These are phyloP conservation scores for Boloria euphrosyne DNA, from an alignment of 2,888 invertebrate genomes.

Conservation along the genomic window DNA sequence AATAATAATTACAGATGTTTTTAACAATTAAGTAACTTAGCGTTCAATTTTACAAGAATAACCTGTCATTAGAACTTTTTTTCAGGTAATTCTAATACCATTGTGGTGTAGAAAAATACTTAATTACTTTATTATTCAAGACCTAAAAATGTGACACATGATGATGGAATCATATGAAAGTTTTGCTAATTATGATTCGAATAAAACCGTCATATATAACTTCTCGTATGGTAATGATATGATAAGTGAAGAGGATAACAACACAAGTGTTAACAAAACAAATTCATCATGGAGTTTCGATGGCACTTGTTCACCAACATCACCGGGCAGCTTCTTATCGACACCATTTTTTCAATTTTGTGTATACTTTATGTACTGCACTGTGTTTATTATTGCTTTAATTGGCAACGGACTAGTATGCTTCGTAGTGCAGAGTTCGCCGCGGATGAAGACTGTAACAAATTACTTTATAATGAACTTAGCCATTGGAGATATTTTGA, in stretches of 20 bases:
- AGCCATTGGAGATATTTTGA: conserved; percentile 93
- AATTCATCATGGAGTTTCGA: conserved; percentile 54
- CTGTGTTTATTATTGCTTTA: conserved; percentile 87
- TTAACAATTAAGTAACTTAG: too few species aligned
- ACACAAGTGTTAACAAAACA: conserved; percentile 40
- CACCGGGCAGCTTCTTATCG: conserved; percentile 58
- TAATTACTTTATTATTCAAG: too few species aligned
- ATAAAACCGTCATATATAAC: conserved; percentile 43
- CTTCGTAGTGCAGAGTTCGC: conserved; percentile 91
- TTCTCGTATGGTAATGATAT: conserved; percentile 42
- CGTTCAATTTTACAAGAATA: too few species aligned
- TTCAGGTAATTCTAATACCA: not conserved
- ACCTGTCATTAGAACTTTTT: not conserved
- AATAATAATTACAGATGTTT: too few species aligned
- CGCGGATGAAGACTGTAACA: conserved; percentile 95
- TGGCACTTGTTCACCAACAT: conserved; percentile 50
- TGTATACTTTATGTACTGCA: conserved; percentile 87
- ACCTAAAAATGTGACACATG: conserved; percentile 45
- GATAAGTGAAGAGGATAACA: conserved; percentile 43
- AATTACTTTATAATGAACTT: conserved; percentile 95
- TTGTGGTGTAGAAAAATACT: too few species aligned
- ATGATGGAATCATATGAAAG: conserved; percentile 57
- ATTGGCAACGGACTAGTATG: conserved; percentile 91
- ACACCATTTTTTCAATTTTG: conserved; percentile 83
- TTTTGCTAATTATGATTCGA: conserved; percentile 48